Base-by-base conservation (phyloP, 2,113 vertebrate species). In the Ardeotis arabs region DNA sequence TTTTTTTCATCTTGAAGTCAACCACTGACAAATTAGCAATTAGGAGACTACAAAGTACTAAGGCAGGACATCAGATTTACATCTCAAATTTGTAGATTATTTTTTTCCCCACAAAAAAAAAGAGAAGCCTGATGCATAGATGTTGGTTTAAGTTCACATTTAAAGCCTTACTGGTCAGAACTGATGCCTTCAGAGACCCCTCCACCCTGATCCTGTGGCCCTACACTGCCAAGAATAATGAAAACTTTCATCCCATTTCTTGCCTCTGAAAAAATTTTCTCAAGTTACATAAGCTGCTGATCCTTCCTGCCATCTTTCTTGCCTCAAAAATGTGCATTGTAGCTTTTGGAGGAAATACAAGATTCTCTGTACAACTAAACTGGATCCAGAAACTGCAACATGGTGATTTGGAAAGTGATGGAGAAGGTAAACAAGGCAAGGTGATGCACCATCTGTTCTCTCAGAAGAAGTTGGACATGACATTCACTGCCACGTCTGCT, bases 391-490 rank as follows among this genome's bases (percentile, higher is more conserved):
- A 93, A 85, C 17, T 19, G 27, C 70, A 70, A 14, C 23, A 58
- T 21, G 28, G 55, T 77, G 93, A 77, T 70, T 82, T 75, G 87
- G 77, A 87, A 85, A 93, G 64, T 95, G 90, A 95, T 94, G 89
- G 82, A 95, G 79, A 95, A 66, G 47, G 28, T 84, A 79, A 84
- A 58, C 58, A 90, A 88, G 58, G 59, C 78, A 87, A 92, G 75
- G 68, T 44, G 82, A 94, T 37, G 20, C 25, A 52, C 82, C 96
- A 93, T 95, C 96, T 96, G 96, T 76, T 96, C 78, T 68, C 81
- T 63, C 63, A n/a, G 52, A 92, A 80, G 70, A 68, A 60, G 63
- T 80, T 24, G 59, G 55, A 25, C 37, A 64, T 7, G 72, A 21
- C 4, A 33, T 87, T 83, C 53, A 8, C 37, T 22, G 31, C 23